These are phyloP conservation scores for Ennomos quercinarius DNA, from an alignment of 2,888 invertebrate species.

Conservation along the genomic window DNA sequence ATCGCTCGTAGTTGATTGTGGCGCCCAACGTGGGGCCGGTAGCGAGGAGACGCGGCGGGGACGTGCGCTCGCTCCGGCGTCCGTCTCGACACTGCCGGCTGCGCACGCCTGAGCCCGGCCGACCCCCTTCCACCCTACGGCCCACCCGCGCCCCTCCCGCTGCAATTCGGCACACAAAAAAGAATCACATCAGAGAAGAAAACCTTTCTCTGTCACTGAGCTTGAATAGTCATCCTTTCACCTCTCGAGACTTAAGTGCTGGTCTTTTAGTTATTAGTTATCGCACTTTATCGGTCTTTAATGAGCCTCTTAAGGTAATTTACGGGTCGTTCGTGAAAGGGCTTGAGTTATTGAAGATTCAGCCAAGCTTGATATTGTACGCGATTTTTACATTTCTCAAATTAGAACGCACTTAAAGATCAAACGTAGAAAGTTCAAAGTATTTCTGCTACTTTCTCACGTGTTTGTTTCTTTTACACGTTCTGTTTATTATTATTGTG, in stretches of 20 bases:
- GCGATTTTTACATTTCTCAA: constrained; percentile 48
- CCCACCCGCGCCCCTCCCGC: constrained; percentile 48
- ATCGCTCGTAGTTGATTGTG: constrained; percentile 48
- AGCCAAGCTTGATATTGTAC: constrained; percentile 39
- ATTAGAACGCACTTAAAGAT: constrained; percentile 65
- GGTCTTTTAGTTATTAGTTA: constrained; percentile 71
- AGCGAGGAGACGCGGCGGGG: constrained; percentile 38
- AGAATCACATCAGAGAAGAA: constrained; percentile 72
- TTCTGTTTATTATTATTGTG: constrained; percentile 21
- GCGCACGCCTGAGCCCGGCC: constrained; percentile 81
- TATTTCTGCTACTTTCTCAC: constrained; percentile 59
- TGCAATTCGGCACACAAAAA: constrained; percentile 78
- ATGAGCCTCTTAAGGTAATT: constrained; percentile 68
- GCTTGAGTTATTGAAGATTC: constrained; percentile 15
- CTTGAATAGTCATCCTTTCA: constrained; percentile 67
- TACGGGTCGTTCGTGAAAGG: constrained; percentile 54
- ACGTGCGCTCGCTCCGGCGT: constrained; percentile 56
- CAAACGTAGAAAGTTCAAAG: constrained; percentile 63
- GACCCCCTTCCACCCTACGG: constrained; percentile 56
- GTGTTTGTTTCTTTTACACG: constrained; percentile 36
- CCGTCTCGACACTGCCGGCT: constrained; percentile 73
- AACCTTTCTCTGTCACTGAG: constrained; percentile 77
- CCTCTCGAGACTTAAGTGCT: constrained; percentile 64
- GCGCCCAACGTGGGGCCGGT: constrained; percentile 70
- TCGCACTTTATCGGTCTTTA: constrained; percentile 61